Percentiles rank a stretch among this genome's conserved stretches.
phyloP scores from a whole-genome alignment of 2,113 vertebrate species.

The Nicator chloris region DNA sequence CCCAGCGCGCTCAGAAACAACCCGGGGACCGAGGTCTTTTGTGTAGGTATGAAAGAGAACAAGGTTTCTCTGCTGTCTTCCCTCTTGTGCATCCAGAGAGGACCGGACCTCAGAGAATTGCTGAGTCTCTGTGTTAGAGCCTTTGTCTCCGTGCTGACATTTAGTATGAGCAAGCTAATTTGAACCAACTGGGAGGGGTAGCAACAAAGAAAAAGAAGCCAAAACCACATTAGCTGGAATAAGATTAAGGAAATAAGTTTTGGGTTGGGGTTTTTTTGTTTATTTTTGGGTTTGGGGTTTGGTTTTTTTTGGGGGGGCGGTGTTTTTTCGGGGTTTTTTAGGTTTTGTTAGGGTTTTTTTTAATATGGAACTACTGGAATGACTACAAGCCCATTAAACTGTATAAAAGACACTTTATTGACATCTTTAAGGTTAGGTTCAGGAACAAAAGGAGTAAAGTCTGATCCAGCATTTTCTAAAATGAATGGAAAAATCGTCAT shows the following conservation, averaged over 20 bases:
- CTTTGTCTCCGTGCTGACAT: constrained; percentile 1
- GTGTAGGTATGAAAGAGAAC: constrained; percentile 4
- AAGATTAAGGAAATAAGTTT: background rate
- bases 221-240: background rate
- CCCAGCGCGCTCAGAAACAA: background rate
- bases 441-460: background rate
- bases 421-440: constrained; percentile 13
- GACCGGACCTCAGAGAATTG: background rate
- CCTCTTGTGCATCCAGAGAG: background rate
- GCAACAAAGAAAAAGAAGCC: background rate
- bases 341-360: too few relatives aligned
- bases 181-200: background rate
- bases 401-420: background rate
- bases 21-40: background rate
- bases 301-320: background rate
- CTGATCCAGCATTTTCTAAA: background rate
- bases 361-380: background rate
- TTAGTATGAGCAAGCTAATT: background rate
- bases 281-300: too few relatives aligned
- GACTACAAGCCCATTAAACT: background rate
- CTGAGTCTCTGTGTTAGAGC: background rate
- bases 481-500: constrained; percentile 6
- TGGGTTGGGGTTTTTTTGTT: too few relatives aligned
- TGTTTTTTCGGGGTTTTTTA: too few relatives aligned
- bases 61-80: background rate